Evolutionary conservation across 2,888 invertebrate genomes (phyloP), one percentile per base, ranked within the genome.

Genomic region (Sylvicola cinctus): DNA sequence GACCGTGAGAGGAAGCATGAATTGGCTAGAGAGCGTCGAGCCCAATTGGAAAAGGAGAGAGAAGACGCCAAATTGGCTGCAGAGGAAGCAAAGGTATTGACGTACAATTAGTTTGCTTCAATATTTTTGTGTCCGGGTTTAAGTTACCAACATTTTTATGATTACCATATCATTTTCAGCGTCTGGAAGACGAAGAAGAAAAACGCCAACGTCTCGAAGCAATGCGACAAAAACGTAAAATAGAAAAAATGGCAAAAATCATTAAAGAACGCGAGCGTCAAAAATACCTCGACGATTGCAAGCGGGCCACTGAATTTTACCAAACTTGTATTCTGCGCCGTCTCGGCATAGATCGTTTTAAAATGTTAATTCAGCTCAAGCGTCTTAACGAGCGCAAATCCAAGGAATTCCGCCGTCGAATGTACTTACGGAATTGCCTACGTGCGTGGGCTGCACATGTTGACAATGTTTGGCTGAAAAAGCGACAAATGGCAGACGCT

Each of bases 231-330:
- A 70, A 65, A 45, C 60, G 68, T 14, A 65, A 60, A 36, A 63
- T 58, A 42, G 66, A 75, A 46, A 70, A 70, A 50, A 57, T 66
- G 43, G 64, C 71, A 16, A 69, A 63, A 44, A 66, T 71, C 38
- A 53, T 66, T 40, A 67, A 67, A 44, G 70, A 68, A 48, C 66
- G 66, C 42, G 63, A 65, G 41, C 48, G 58, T 4, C 59, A 58
- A 41, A 50, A 49, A 25, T 58, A 50, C 36, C 40, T 62, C 11
- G 55, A 58, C 37, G 59, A 60, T 39, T 46, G 52, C n/a, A 48
- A 51, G 16, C 60, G 50, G 42, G 60, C 65, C 0, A 44, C 54
- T 14, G 46, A 53, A n/a, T 62, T 61, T 39, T 53, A 59, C 37
- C 52, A 56, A 3, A 51, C 42, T 11, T 44, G 52, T 28, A 40